Conservation (phyloP, 2,113 vertebrate species). For the Labrus mixtus region DNA sequence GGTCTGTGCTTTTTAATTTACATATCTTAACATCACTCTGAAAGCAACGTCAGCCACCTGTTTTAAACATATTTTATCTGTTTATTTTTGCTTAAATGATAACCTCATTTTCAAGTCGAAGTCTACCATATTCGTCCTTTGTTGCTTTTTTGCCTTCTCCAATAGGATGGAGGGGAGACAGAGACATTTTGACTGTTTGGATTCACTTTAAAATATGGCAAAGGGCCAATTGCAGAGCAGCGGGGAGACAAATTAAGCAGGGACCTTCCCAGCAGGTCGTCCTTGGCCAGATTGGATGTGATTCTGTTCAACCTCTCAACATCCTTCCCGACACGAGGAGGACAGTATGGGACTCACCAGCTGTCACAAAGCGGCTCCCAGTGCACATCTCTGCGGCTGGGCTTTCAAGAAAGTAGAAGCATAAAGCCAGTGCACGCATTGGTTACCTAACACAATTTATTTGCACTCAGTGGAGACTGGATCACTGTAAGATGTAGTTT, state of each 20-base stretch:
- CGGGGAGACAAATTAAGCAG: constrained; percentile 71
- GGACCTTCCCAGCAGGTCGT: constrained; percentile 72
- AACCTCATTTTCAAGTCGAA: constrained; percentile 37
- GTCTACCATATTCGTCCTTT: constrained; percentile 50
- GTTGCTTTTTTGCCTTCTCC: constrained; percentile 39
- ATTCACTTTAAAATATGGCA: constrained; percentile 74
- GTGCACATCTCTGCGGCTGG: constrained; percentile 12
- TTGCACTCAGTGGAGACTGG: constrained; percentile 28
- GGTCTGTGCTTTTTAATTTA: background rate
- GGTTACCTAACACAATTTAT: constrained; percentile 42
- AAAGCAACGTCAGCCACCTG: constrained; percentile 15
- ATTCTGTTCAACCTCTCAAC: constrained; percentile 69
- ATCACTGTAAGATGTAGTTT: constrained; percentile 27
- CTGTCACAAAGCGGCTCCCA: constrained; percentile 24
- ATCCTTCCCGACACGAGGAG: constrained; percentile 54
- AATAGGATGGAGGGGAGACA: constrained; percentile 32
- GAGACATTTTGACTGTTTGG: constrained; percentile 55
- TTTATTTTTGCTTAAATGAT: background rate
- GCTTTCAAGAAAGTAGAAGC: constrained; percentile 43
- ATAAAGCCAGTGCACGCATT: constrained; percentile 28
- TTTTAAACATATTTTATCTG: constrained; percentile 21
- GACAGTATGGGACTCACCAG: constrained; percentile 47
- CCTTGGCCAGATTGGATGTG: constrained; percentile 70
- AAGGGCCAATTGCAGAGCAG: constrained; percentile 64
- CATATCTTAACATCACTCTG: constrained; percentile 62